These are phyloP conservation scores for Cyanocitta stelleri DNA, from an alignment of 2,113 vertebrate genomes.

Conservation along the genomic window DNA sequence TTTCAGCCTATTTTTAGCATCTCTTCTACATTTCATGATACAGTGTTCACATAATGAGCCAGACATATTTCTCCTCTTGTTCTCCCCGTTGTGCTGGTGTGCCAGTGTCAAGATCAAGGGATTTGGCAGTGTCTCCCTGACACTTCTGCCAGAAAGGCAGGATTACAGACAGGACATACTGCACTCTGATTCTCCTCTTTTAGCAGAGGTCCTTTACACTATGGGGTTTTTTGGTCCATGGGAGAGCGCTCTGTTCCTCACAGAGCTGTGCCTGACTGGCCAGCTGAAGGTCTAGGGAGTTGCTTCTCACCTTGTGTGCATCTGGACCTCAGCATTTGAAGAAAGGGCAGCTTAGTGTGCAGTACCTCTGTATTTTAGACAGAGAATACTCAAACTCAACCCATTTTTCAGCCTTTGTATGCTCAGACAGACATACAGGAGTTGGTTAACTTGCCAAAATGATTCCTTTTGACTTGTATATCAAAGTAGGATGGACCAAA, in stretches of 20 bases:
- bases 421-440: neutral
- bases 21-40: neutral
- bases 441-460: neutral
- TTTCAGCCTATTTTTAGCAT: neutral
- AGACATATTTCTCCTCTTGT: neutral
- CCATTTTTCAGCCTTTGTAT: neutral
- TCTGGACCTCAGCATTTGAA: neutral
- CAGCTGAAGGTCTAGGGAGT: neutral
- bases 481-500: neutral
- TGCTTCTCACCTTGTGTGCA: neutral
- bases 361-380: neutral
- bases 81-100: neutral
- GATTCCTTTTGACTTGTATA: fast-evolving
- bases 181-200: neutral
- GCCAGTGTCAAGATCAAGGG: neutral
- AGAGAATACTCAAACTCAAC: neutral
- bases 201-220: neutral
- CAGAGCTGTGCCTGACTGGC: neutral
- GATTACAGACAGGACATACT: neutral
- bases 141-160: neutral
- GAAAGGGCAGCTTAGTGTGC: neutral
- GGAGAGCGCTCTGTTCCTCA: neutral
- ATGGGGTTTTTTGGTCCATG: neutral
- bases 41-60: neutral
- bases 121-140: neutral